Percentiles rank a stretch among this genome's conserved stretches.
phyloP scores from a whole-genome alignment of 2,797 vertebrate genomes.

The Scyliorhinus canicula region DNA sequence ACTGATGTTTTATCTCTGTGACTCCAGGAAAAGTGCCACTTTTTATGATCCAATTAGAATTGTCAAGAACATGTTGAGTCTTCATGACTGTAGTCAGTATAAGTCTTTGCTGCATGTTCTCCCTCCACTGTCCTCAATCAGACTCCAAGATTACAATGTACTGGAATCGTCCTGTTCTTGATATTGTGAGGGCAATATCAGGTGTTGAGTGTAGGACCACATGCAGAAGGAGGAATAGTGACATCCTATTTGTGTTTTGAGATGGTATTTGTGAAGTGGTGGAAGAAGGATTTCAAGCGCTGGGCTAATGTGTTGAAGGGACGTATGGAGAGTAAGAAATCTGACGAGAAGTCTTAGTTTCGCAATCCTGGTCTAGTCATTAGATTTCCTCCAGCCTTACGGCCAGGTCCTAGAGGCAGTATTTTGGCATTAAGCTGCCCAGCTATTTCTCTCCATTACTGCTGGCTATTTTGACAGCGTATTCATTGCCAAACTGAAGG shows the following conservation, averaged over 20 bases:
- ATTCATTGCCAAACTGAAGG: not conserved
- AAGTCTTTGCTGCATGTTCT: not conserved
- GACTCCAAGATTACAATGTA: not conserved
- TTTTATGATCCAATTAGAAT: not conserved
- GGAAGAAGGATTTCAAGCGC: not conserved
- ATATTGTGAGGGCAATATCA: not conserved
- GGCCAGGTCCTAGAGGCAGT: not conserved
- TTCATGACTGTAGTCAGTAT: not conserved
- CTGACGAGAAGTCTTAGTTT: not conserved
- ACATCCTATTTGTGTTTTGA: not conserved
- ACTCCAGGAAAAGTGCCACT: not conserved
- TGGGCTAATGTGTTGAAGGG: not conserved
- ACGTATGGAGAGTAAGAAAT: not conserved
- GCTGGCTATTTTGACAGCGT: not conserved
- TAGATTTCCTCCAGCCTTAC: not conserved
- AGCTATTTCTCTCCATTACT: not conserved
- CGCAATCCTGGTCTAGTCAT: not conserved
- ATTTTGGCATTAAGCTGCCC: not conserved
- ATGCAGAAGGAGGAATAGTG: not conserved
- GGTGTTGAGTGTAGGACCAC: not conserved
- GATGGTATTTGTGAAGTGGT: not conserved
- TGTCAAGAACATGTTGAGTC: not conserved
- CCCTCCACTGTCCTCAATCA: not conserved
- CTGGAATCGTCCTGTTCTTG: not conserved
- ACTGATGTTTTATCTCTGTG: not conserved